Evolutionary conservation across 2,888 invertebrate genomes (phyloP), one percentile per base, ranked within the genome.

Genomic region (Mamestra brassicae): DNA sequence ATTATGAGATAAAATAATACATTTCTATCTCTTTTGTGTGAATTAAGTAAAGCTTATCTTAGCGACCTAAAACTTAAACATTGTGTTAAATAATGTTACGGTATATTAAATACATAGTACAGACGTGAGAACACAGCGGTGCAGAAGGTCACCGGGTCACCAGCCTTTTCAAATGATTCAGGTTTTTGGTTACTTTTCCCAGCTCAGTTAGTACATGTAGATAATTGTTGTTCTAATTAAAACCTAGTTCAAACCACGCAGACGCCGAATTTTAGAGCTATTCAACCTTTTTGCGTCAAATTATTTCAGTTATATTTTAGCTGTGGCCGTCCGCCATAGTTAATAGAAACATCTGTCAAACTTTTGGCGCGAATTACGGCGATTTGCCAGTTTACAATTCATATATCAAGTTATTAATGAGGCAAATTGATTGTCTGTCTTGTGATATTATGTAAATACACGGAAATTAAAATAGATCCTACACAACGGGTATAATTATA

Each of bases 41-140:
- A 87, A 87, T 83, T 80, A 79, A 82, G 81, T 81, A 78, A 85
- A 78, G 68, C 76, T 84, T 89, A 89, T 88, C 85, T 89, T 64
- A 60, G 50, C 72, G 85, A 85, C 87, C 87, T 74, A 87, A 89
- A 91, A 92, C 74, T 84, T 87, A 76, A 84, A 87, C 86, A 90
- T 88, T 89, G 89, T 90, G 87, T 88, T 88, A 85, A 91, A 89
- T 91, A 91, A 91, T 84, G 55, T 91, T 90, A 89, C 90, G 87
- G 90, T 89, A 88, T 79, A 80, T 85, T 84, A 78, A 82, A 80
- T 68, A 77, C 64, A 61, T 54, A n/a, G n/a, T n/a, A 69, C 34
- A 54, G 70, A 80, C 91, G 92, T 92, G 93, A 80, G 93, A 93
- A 92, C 71, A 57, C 17, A 47, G 54, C 60, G 17, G 52, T 67